Conservation (phyloP, 1,140 invertebrate species). For the Telenomus remus region DNA sequence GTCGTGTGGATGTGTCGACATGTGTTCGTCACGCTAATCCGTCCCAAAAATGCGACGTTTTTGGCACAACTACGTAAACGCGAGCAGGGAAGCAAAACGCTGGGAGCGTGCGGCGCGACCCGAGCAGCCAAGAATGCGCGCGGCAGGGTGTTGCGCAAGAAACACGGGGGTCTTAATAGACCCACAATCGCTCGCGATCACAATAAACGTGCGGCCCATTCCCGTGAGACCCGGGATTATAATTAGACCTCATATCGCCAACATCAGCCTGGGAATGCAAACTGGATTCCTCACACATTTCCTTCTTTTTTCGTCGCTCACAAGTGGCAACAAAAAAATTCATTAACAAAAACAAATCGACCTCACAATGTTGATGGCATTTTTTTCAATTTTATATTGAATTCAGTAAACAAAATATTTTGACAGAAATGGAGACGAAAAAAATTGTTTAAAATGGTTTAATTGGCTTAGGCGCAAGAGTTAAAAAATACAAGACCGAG, state of each 20-base stretch:
- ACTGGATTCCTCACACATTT: conserved; percentile 33
- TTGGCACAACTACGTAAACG: conserved; percentile 46
- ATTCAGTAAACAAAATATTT: no score
- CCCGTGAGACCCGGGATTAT: conserved; percentile 56
- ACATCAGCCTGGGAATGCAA: conserved; percentile 59
- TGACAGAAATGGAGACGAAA: no score
- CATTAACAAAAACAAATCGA: neutral
- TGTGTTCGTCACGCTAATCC: conserved; percentile 59
- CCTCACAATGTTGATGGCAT: no score
- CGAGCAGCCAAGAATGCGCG: conserved; percentile 20
- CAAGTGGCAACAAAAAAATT: neutral
- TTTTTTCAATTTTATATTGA: no score
- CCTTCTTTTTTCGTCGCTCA: neutral
- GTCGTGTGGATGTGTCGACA: conserved; percentile 49
- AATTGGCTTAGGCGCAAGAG: conserved; percentile 27
- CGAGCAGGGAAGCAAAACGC: conserved; percentile 12
- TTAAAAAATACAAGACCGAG: conserved; percentile 9
- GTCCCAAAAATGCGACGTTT: conserved; percentile 28
- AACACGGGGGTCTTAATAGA: conserved; percentile 60
- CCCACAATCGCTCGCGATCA: conserved; percentile 58
- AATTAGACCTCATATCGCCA: conserved; percentile 57
- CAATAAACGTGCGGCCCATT: conserved; percentile 47
- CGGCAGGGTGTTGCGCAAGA: conserved; percentile 34
- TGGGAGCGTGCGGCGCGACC: conserved; percentile 6
- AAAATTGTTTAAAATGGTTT: conserved; percentile 2